phyloP scores from a whole-genome alignment of 2,113 vertebrate species.

The Daubentonia madagascariensis region DNA sequence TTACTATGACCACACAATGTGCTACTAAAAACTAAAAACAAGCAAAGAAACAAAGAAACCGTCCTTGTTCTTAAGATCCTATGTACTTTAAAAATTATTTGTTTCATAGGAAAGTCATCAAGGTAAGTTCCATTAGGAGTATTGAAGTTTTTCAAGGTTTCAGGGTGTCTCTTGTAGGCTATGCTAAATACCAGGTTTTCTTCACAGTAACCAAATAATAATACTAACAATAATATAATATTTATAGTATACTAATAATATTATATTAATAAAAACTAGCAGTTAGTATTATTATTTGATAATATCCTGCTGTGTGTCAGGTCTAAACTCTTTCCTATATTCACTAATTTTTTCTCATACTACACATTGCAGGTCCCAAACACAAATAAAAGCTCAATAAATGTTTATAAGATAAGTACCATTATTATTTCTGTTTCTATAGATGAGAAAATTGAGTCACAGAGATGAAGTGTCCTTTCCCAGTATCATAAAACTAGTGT shows the following conservation, averaged over 20 bases:
- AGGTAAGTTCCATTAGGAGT: background rate
- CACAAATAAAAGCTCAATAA: too few species aligned
- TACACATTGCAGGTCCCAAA: too few species aligned
- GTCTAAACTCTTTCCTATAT: background rate
- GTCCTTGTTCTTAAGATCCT: background rate
- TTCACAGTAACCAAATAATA: background rate
- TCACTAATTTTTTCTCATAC: background rate
- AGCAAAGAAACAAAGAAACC: background rate
- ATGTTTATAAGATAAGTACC: background rate
- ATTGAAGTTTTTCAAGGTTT: background rate
- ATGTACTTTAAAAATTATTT: background rate
- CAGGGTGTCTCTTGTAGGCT: background rate
- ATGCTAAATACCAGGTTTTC: background rate
- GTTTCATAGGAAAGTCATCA: background rate
- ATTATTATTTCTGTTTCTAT: background rate
- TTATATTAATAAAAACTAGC: background rate
- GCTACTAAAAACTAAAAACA: background rate
- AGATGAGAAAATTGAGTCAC: background rate
- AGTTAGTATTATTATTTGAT: background rate
- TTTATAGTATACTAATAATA: background rate
- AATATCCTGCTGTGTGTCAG: background rate
- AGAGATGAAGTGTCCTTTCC: background rate
- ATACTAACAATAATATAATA: background rate
- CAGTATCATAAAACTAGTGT: background rate
- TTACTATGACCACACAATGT: background rate